Evolutionary conservation across 2,888 invertebrate species (phyloP).

Genomic region (Mechanitis messenoides): DNA sequence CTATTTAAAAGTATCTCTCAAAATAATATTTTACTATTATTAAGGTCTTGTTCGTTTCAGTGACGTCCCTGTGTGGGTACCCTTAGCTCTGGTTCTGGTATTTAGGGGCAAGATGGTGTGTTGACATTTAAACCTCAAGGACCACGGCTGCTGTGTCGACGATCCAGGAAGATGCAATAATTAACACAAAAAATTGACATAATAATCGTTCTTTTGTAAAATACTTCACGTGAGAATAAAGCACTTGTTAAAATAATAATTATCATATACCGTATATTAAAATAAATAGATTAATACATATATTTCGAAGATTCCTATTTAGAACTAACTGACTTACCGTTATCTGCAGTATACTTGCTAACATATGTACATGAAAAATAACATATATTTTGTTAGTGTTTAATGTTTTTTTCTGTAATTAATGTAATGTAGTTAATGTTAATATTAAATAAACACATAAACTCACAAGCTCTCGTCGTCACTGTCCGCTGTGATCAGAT

Average conservation of each 20-base stretch:
- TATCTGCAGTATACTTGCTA: no score
- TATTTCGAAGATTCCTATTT: no score
- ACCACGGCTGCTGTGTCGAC: constrained; percentile 17
- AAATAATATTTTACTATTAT: no score
- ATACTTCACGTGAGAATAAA: not conserved
- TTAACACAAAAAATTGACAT: constrained; percentile 26
- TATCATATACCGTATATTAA: not conserved
- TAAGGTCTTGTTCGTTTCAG: not conserved
- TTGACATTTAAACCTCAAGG: constrained; percentile 31
- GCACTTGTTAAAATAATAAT: not conserved
- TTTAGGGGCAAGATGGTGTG: constrained; percentile 27
- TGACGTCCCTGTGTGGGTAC: not conserved
- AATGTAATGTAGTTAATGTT: no score
- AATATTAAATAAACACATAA: no score
- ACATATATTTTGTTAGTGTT: no score
- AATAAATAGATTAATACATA: not conserved
- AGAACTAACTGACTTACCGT: no score
- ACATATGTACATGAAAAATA: no score
- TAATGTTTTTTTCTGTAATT: no score
- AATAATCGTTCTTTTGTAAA: constrained; percentile 9
- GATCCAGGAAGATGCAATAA: constrained; percentile 28
- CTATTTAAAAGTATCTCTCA: no score
- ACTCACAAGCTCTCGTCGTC: no score
- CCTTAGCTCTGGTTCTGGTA: constrained; percentile 15
- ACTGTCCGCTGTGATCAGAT: no score